Base-by-base conservation (phyloP, 1,140 invertebrate species). In the Chlorops oryzae region DNA sequence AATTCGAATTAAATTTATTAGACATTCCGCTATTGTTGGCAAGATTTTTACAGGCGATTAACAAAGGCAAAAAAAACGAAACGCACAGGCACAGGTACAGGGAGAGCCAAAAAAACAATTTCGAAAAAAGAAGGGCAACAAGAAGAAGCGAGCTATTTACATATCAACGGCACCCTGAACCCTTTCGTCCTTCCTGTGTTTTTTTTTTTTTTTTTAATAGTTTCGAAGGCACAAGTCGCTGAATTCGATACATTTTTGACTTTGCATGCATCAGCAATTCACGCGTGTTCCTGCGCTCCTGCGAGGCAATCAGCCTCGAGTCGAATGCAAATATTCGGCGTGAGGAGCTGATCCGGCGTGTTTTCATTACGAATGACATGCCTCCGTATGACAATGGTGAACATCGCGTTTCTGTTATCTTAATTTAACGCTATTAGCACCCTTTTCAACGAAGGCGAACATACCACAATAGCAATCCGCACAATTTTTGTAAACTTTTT, bases 381-480 rank as follows among this genome's bases (percentile, higher is more conserved):
- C 28, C 42, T 45, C 28, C 34, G 25, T 45, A 28, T 28, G 25
- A 13, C 5, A 45, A 32, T 45, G 42, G 28, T 28, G 28, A n/a
- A 6, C 42, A 32, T 4, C 42, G 9, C 35, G 35, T 17, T 48
- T 58, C 20, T 66, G 61, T 65, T 66, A 63, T 65, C 65, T 65
- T 65, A 65, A 65, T 65, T 65, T 65, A 65, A 66, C 63, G 59
- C 63, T 60, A 65, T 65, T 65, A 65, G 63, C 41, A 52, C 50
- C 54, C 46, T 47, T 46, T 51, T 40, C 45, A 32, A 6, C 47
- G 35, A 38, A 22, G 25, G n/a, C n/a, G n/a, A n/a, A n/a, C n/a
- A n/a, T n/a, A n/a, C n/a, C n/a, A n/a, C n/a, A n/a, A n/a, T n/a
- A n/a, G n/a, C n/a, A n/a, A n/a, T n/a, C n/a, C n/a, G n/a, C n/a